Evolutionary conservation across 2,888 invertebrate species (phyloP), one percentile per base, ranked within the genome.

Genomic region (Mesorhabditis belari): DNA sequence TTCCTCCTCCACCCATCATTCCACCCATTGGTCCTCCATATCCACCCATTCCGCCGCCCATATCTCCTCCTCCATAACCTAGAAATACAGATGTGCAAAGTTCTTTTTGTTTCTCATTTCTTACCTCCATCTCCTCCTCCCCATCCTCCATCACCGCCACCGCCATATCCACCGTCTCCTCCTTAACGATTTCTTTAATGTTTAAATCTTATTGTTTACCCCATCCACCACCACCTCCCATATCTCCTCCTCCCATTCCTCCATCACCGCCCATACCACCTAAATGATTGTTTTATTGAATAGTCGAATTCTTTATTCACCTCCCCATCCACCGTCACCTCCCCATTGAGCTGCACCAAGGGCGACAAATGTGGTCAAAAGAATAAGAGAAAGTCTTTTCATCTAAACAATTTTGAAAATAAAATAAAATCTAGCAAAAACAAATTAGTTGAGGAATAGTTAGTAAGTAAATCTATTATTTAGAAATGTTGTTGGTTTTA

Each of bases 261-360:
- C 69, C 65, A 49, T 58, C 66, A 23, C 66, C 66, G 49, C 60
- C 62, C 58, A 57, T 58, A 24, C 56, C 63, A 25, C 63, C 63
- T 57, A 35, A 35, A 35, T 35, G 44, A 9, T 17, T 17, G n/a
- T 17, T 35, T 9, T 35, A 1, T 35, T 35, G 44, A 2, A 35
- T 35, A 35, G 5, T 9, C 23, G n/a, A 60, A 12, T 5, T 24
- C 9, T 17, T 0, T 49, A 21, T 29, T 65, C 44, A 53, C 58
- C 62, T 62, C 58, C 57, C 52, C 29, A 69, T 51, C 65, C 65
- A 54, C 61, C 66, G 44, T 66, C 74, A 59, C 74, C 74, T 74
- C 75, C 74, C 44, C 74, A 73, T 64, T 75, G 75, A 50, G 66
- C 68, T 44, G 63, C 57, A 51, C 67, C 73, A 5, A 73, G 29